phyloP scores from a whole-genome alignment of 2,797 vertebrate species.

The Parotocinclus haroldoi region DNA sequence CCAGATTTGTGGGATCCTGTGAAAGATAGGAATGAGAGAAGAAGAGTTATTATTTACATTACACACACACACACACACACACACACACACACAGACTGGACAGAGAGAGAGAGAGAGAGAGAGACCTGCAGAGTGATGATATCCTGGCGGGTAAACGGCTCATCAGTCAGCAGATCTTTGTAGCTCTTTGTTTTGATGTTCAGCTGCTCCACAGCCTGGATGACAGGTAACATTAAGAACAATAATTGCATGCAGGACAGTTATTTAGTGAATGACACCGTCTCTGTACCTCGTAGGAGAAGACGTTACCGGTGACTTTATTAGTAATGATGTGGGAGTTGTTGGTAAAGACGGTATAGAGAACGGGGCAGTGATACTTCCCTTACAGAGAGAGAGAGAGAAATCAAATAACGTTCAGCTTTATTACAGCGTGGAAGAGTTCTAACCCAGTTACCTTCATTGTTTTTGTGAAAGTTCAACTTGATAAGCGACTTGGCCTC shows the following conservation, averaged over 20 bases:
- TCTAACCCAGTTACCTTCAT: constrained; percentile 78
- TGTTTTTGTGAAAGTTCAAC: constrained; percentile 90
- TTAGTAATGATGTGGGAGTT: constrained; percentile 92
- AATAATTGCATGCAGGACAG: not conserved
- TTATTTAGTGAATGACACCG: not conserved
- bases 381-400: constrained; percentile 61
- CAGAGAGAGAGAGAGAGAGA: not conserved
- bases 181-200: constrained; percentile 94
- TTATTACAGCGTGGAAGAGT: not conserved
- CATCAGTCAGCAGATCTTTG: constrained; percentile 89
- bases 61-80: not conserved
- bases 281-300: constrained; percentile 80
- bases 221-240: constrained; percentile 11
- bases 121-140: constrained; percentile 87
- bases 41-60: no score
- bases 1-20: constrained; percentile 93
- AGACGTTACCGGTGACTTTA: constrained; percentile 92
- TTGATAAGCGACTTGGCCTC: constrained; percentile 91
- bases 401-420: not conserved
- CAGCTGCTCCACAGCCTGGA: constrained; percentile 91
- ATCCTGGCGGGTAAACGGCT: constrained; percentile 88
- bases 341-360: constrained; percentile 94
- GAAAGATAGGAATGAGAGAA: not conserved
- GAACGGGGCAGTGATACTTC: constrained; percentile 94
- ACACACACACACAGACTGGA: not conserved